Base-by-base conservation (phyloP, 2,888 invertebrate genomes). In the Bedellia somnulentella region DNA sequence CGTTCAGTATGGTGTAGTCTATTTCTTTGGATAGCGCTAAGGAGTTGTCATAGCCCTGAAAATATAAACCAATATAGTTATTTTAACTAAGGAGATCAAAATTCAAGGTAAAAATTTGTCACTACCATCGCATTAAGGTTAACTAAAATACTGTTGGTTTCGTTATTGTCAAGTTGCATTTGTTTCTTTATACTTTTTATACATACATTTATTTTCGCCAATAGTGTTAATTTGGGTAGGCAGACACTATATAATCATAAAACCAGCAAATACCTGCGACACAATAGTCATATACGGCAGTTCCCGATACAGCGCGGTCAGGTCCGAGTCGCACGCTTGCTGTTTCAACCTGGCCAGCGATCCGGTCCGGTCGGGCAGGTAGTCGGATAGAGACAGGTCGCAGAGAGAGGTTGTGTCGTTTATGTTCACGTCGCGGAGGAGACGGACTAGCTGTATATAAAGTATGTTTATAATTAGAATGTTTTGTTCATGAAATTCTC, bases 211-310 rank as follows among this genome's bases (percentile, higher is more conserved):
- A n/a, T n/a, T n/a, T n/a, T n/a, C n/a, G n/a, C n/a, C n/a, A n/a
- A n/a, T n/a, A n/a, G n/a, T n/a, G n/a, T n/a, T n/a, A n/a, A n/a
- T n/a, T n/a, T n/a, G n/a, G n/a, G n/a, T n/a, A n/a, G n/a, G n/a
- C n/a, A n/a, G n/a, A n/a, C n/a, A n/a, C n/a, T n/a, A n/a, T n/a
- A n/a, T n/a, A n/a, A n/a, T n/a, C n/a, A n/a, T n/a, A n/a, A n/a
- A n/a, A n/a, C n/a, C n/a, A n/a, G n/a, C n/a, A n/a, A n/a, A n/a
- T 37, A 76, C 77, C 50, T 73, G 71, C 8, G 66, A 58, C 15
- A 64, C 68, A 15, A 61, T 56, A 36, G 57, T 29, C 13, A 77
- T 30, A 0, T 66, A 58, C 2, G 66, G 64, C 29, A 77, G 37
- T 31, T 75, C 73, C 3, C 32, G 44, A 21, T 48, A 55, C 2